Evolutionary conservation across 2,113 vertebrate species (phyloP), one percentile per base, ranked within the genome.

Genomic region (Boleophthalmus pectinirostris): DNA sequence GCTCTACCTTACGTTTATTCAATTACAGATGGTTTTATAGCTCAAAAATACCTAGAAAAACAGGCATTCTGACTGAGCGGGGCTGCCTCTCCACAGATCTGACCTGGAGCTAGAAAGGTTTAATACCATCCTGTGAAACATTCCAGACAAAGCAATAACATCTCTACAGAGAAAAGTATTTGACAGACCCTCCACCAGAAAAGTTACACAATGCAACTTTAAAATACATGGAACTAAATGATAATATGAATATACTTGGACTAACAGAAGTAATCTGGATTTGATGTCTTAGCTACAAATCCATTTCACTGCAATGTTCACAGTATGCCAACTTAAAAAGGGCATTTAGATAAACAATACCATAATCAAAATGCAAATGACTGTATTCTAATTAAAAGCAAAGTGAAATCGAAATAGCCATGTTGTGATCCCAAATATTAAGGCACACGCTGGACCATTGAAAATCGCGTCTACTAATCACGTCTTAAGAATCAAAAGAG

Each of bases 401-500:
- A 54, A 54, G 21, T 21, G 21, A 53, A n/a, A 54, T 21, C 18
- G 6, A 54, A 54, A 54, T 54, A 9, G 51, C 51, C 10, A 8
- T 54, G 51, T 21, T 54, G 49, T 20, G 51, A n/a, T n/a, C 20
- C 18, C 20, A 21, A 43, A 64, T 38, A 43, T 9, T n/a, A 18
- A 54, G 9, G 51, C 51, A 10, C 7, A 21, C 7, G 11, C 18
- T 21, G 20, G 61, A 64, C 61, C 61, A 43, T 21, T 38, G 6
- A 35, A 38, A 43, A n/a, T 21, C 20, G 1, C 61, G 1, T 20
- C 61, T n/a, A n/a, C 33, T 38, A 38, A 60, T 51, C 16, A 66
- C 1, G 38, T 16, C 23, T 72, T 61, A 64, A 64, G 29, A 64
- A 64, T 64, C 33, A 64, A 64, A 64, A 43, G n/a, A 21, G 23